Percentiles rank a stretch among this genome's conserved stretches.
These are phyloP conservation scores for Drosophila demipolita DNA, from an alignment of 2,888 invertebrate genomes.

Conservation along the genomic window DNA sequence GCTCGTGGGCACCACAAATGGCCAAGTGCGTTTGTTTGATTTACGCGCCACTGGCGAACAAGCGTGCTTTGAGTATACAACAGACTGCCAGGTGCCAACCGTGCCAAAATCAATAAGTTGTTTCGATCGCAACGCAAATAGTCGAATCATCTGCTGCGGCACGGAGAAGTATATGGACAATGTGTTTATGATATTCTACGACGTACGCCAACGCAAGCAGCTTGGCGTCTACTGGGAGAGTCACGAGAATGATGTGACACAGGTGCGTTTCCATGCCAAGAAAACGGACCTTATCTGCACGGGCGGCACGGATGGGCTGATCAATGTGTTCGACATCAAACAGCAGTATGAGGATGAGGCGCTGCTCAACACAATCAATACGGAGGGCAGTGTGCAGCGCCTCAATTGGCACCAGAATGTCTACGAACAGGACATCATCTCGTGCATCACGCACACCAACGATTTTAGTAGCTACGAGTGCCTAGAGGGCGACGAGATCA, in stretches of 20 bases:
- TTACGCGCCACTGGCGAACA: conserved; percentile 85
- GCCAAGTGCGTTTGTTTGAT: conserved; percentile 82
- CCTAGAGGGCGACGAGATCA: conserved; percentile 87
- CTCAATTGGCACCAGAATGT: conserved; percentile 86
- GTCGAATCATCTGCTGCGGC: conserved; percentile 90
- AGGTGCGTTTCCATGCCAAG: conserved; percentile 90
- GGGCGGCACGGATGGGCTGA: conserved; percentile 93
- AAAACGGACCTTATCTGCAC: conserved; percentile 89
- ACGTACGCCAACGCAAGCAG: conserved; percentile 87
- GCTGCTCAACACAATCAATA: conserved; percentile 90
- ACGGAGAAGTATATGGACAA: conserved; percentile 90
- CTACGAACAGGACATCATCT: conserved; percentile 86
- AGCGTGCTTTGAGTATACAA: conserved; percentile 75
- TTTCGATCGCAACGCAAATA: conserved; percentile 91
- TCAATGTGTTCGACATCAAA: conserved; percentile 93
- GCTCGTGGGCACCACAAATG: conserved; percentile 77
- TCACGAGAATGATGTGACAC: conserved; percentile 92
- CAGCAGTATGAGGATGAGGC: conserved; percentile 92
- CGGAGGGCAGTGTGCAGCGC: conserved; percentile 91
- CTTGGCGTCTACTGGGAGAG: conserved; percentile 94
- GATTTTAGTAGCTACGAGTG: conserved; percentile 90
- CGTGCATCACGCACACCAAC: conserved; percentile 90
- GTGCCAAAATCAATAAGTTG: conserved; percentile 87
- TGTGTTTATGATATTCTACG: conserved; percentile 93
- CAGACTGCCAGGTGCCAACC: conserved; percentile 50